Percentiles rank a stretch among this genome's conserved stretches.
These are phyloP conservation scores for Mormoops blainvillei DNA, from an alignment of 2,113 vertebrate genomes.

Conservation along the genomic window DNA sequence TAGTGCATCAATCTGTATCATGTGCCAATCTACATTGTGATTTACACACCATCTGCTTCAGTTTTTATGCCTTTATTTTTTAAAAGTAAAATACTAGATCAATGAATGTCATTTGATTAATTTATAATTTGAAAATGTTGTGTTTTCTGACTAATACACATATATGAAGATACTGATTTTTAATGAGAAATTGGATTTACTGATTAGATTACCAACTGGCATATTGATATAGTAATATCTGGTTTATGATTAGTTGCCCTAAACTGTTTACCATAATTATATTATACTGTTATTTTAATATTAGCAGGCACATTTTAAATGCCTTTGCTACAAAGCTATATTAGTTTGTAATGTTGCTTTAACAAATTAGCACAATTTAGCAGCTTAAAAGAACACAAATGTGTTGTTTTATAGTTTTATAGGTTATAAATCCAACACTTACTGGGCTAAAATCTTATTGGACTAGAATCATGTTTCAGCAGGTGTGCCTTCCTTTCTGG, in stretches of 20 bases:
- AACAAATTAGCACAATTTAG: background rate
- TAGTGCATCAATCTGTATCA: background rate
- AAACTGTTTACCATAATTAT: background rate
- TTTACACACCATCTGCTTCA: background rate
- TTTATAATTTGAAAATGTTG: background rate
- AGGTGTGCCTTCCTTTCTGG: background rate
- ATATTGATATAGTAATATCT: background rate
- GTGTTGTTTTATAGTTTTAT: background rate
- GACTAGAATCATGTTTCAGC: background rate
- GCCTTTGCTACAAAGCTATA: background rate
- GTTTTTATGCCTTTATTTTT: background rate
- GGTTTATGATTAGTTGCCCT: background rate
- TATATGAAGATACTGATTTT: background rate
- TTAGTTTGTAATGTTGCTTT: background rate
- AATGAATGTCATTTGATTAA: background rate
- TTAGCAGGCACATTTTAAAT: background rate
- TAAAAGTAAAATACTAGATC: background rate
- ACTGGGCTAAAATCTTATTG: background rate
- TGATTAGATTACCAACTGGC: background rate
- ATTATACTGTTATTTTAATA: background rate
- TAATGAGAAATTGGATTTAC: background rate
- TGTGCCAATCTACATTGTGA: background rate
- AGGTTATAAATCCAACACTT: background rate
- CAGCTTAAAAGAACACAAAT: background rate
- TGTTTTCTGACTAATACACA: background rate